Evolutionary conservation across 2,888 invertebrate genomes (phyloP).

Genomic region (Cryptocephalus primarius): DNA sequence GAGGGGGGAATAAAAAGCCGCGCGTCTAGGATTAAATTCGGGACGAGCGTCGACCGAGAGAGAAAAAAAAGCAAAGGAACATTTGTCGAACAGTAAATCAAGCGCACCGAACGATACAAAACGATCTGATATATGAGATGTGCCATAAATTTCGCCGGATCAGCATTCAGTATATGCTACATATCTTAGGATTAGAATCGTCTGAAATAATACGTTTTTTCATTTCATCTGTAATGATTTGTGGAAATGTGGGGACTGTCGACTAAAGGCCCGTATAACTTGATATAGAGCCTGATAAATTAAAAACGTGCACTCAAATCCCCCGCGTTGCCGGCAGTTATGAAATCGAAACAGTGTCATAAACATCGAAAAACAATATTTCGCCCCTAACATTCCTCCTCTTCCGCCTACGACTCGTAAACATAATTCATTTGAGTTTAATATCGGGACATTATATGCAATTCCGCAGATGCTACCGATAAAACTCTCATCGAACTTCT

Average conservation of each 20-base stretch:
- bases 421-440: constrained; percentile 25
- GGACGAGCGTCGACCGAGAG: background rate
- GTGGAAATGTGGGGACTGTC: constrained; percentile 33
- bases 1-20: no score
- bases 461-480: constrained; percentile 12
- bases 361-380: constrained; percentile 43
- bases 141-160: constrained; percentile 20
- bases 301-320: constrained; percentile 37
- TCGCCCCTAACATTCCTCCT: constrained; percentile 27
- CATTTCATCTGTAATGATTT: constrained; percentile 35
- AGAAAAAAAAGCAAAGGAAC: constrained; percentile 1
- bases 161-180: constrained; percentile 18
- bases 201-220: constrained; percentile 28
- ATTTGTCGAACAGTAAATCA: constrained; percentile 7
- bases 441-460: constrained; percentile 13
- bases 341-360: constrained; percentile 42
- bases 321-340: constrained; percentile 35
- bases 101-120: constrained; percentile 8
- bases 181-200: constrained; percentile 27
- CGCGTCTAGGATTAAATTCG: background rate
- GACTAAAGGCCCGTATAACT: constrained; percentile 31
- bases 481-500: constrained; percentile 12
- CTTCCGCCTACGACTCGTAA: constrained; percentile 27
- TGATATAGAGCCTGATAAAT: constrained; percentile 41
- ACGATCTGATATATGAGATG: constrained; percentile 14